These are phyloP conservation scores for Pollenia angustigena DNA, from an alignment of 2,888 invertebrate species.

Conservation along the genomic window DNA sequence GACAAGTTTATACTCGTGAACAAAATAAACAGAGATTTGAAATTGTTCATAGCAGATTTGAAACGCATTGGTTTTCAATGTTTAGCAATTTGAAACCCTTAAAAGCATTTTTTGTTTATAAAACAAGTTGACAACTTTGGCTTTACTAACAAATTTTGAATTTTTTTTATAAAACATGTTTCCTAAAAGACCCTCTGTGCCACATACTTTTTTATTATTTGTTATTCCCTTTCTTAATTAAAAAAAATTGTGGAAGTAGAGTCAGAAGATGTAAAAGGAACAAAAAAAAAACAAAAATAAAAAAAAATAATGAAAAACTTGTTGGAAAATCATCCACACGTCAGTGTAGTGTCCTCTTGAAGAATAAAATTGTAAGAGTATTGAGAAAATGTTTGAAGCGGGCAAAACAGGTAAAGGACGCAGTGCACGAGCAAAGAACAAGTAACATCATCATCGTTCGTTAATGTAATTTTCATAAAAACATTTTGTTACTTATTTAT, in stretches of 20 bases:
- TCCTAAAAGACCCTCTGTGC: background rate
- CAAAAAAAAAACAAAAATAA: constrained; percentile 2
- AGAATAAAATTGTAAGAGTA: constrained; percentile 74
- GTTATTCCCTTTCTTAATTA: constrained; percentile 15
- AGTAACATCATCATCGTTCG: constrained; percentile 77
- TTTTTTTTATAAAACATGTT: no score
- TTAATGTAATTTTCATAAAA: constrained; percentile 83
- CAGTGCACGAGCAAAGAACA: constrained; percentile 51
- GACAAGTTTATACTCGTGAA: no score
- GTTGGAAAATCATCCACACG: constrained; percentile 63
- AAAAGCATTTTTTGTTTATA: no score
- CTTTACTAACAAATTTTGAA: no score
- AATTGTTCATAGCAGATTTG: no score
- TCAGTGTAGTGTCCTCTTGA: constrained; percentile 77
- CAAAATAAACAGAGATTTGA: no score
- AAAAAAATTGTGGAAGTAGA: background rate
- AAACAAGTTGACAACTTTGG: no score
- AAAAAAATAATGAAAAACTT: constrained; percentile 3
- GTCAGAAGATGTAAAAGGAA: background rate
- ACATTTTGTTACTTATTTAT: constrained; percentile 84
- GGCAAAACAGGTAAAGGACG: constrained; percentile 14
- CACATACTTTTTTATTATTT: background rate
- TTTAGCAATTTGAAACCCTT: no score
- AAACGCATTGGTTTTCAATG: no score
- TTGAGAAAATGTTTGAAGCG: constrained; percentile 32